phyloP scores from a whole-genome alignment of 2,888 invertebrate species.

The Nebria salina region DNA sequence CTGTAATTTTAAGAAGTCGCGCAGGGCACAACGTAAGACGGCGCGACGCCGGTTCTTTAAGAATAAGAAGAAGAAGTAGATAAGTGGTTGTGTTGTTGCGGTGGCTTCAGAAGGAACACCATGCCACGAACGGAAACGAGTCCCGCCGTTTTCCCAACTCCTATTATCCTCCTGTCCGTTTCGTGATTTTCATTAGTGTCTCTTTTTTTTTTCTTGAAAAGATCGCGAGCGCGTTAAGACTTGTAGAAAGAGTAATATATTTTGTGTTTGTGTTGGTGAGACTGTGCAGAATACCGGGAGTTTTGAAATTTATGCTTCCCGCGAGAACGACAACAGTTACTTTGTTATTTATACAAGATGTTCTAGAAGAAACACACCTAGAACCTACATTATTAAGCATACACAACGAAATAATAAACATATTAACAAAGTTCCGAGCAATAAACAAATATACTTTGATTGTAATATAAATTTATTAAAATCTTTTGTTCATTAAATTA shows the following conservation, averaged over 20 bases:
- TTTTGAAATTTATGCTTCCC: constrained; percentile 42
- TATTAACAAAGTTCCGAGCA: background rate
- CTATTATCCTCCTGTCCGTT: constrained; percentile 49
- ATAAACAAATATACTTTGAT: background rate
- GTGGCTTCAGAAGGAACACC: constrained; percentile 19
- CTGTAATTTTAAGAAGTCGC: constrained; percentile 37
- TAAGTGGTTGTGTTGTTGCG: constrained; percentile 32
- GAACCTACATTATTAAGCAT: background rate
- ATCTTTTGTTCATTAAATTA: background rate
- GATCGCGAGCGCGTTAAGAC: constrained; percentile 43
- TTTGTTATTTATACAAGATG: constrained; percentile 42
- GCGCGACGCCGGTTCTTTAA: background rate
- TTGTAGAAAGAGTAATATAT: constrained; percentile 43
- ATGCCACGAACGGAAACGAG: constrained; percentile 29
- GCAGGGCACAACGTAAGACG: constrained; percentile 1
- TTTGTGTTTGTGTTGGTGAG: constrained; percentile 42
- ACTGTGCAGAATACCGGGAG: constrained; percentile 36
- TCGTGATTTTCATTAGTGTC: constrained; percentile 50
- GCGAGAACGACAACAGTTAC: constrained; percentile 40
- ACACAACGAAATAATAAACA: background rate
- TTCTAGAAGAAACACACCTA: constrained; percentile 24
- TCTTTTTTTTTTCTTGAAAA: constrained; percentile 30
- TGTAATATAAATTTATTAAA: no score
- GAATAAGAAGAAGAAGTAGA: constrained; percentile 8
- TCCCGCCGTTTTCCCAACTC: constrained; percentile 22